These are phyloP conservation scores for Ips nitidus DNA, from an alignment of 1,140 invertebrate species.

Conservation along the genomic window DNA sequence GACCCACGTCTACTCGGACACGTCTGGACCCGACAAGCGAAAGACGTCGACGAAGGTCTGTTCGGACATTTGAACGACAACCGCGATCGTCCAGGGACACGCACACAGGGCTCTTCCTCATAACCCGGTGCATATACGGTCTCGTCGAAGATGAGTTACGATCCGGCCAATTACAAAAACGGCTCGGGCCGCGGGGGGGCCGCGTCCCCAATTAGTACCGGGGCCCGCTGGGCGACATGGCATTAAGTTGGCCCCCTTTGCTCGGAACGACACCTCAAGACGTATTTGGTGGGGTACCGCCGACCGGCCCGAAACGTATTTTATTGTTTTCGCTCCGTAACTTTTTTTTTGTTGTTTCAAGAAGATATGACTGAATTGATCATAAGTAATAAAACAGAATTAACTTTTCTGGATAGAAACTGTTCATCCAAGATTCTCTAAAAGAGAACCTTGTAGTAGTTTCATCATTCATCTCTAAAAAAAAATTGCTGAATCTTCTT, in stretches of 20 bases:
- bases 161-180: conserved; percentile 30
- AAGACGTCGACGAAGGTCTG: conserved; percentile 17
- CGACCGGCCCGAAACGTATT: neutral
- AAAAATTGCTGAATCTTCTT: too few relatives aligned
- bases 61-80: conserved; percentile 11
- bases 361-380: too few relatives aligned
- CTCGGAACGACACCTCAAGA: conserved; percentile 28
- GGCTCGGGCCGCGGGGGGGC: conserved; percentile 23
- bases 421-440: too few relatives aligned
- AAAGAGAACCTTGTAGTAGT: too few relatives aligned
- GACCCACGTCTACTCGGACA: conserved; percentile 15
- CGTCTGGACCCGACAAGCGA: conserved; percentile 17
- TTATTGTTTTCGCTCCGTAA: too few relatives aligned
- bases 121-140: neutral
- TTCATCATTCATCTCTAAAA: too few relatives aligned
- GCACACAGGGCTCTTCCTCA: neutral
- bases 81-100: neutral
- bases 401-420: too few relatives aligned
- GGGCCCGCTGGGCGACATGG: conserved; percentile 39
- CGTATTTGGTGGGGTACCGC: conserved; percentile 13
- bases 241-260: conserved; percentile 34
- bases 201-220: conserved; percentile 39
- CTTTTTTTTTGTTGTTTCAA: neutral
- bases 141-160: conserved; percentile 33
- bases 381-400: too few relatives aligned